Conservation (phyloP, 2,113 vertebrate species). For the Furnarius figulus region DNA sequence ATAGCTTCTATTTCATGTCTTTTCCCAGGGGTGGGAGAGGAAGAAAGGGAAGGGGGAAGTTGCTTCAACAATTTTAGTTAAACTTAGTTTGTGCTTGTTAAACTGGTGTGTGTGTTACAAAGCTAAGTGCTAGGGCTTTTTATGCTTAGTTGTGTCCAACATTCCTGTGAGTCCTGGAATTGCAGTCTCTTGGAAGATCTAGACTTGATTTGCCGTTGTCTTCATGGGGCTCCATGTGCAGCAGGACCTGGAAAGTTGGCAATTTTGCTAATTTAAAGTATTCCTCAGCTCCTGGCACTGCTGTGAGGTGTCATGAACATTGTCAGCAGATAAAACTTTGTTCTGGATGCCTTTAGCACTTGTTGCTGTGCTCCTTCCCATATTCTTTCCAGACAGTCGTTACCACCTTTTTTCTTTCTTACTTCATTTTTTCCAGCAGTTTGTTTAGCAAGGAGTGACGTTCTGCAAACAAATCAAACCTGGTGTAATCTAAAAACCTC, state of each 20-base stretch:
- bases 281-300: not conserved
- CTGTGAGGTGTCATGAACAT: fast-evolving
- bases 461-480: not conserved
- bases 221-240: not conserved
- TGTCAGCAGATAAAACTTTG: not conserved
- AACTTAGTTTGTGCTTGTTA: not conserved
- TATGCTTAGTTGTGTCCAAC: not conserved
- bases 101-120: not conserved
- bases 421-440: not conserved
- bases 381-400: not conserved
- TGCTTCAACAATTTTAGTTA: not conserved
- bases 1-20: not conserved
- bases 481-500: not conserved
- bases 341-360: not conserved
- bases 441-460: not conserved
- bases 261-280: not conserved
- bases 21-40: conserved; percentile 16
- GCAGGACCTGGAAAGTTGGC: not conserved
- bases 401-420: not conserved
- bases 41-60: conserved; percentile 25
- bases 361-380: not conserved
- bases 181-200: not conserved
- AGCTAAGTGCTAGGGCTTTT: not conserved
- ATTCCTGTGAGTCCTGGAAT: not conserved
- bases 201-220: not conserved